Evolutionary conservation across 1,140 invertebrate genomes (phyloP).

Genomic region (Anoplolepis gracilipes): DNA sequence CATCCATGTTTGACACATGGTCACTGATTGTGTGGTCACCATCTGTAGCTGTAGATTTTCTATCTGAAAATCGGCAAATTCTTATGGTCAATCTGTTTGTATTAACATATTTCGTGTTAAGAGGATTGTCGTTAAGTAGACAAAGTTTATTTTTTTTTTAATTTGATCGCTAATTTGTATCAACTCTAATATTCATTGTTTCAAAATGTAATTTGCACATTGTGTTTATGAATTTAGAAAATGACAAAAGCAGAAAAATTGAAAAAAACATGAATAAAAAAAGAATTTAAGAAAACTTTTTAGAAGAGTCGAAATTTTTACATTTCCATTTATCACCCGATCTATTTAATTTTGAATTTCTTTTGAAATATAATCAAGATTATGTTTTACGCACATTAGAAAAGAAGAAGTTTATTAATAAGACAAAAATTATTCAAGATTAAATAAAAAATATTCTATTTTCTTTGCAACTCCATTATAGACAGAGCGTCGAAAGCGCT

Average conservation of each 20-base stretch:
- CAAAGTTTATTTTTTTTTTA: neutral
- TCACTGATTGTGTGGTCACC: neutral
- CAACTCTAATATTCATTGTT: neutral
- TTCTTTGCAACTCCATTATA: no score
- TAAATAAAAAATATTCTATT: no score
- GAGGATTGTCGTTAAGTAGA: neutral
- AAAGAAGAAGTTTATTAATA: neutral
- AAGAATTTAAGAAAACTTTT: neutral
- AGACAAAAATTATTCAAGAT: neutral
- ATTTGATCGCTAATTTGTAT: neutral
- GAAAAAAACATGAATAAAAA: neutral
- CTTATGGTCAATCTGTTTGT: conserved; percentile 21
- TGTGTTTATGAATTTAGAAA: neutral
- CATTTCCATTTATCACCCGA: neutral
- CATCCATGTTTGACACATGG: neutral
- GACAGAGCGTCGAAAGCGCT: neutral
- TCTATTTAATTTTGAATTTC: neutral
- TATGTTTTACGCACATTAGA: neutral
- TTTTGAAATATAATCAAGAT: neutral
- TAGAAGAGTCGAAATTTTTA: neutral
- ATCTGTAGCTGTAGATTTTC: conserved; percentile 29
- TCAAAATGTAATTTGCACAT: neutral
- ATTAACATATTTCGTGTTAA: neutral
- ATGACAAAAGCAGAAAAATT: neutral
- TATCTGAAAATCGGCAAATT: conserved; percentile 1